phyloP scores from a whole-genome alignment of 2,113 vertebrate species.

The Nannospalax galili region DNA sequence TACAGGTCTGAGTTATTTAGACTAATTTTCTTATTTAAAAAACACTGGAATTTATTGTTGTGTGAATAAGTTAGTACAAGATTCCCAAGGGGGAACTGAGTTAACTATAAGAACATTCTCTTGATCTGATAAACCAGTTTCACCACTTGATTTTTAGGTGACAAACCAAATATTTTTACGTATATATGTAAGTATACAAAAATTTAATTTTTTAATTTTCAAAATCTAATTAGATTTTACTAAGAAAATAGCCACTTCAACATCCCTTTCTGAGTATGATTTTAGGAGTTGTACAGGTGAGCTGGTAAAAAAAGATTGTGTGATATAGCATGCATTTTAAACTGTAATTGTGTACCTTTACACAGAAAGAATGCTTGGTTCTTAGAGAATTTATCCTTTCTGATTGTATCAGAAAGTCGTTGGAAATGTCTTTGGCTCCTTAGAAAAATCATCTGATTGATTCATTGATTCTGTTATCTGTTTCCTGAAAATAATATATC shows the following conservation, averaged over 20 bases:
- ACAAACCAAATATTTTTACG: not conserved
- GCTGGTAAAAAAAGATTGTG: not conserved
- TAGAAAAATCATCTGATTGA: constrained; percentile 47
- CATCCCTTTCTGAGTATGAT: not conserved
- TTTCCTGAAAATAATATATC: not conserved
- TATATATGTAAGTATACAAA: not conserved
- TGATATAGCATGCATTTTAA: not conserved
- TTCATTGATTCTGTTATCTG: not conserved
- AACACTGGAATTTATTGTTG: not conserved
- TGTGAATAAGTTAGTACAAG: not conserved
- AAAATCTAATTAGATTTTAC: not conserved
- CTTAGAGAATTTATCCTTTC: constrained; percentile 25
- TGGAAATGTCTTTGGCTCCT: not conserved
- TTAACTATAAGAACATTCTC: not conserved
- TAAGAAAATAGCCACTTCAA: not conserved
- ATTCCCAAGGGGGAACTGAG: not conserved
- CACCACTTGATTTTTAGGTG: not conserved
- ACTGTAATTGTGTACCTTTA: not conserved
- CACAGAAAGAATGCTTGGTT: not conserved
- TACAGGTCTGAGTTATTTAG: not conserved
- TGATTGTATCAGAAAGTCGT: constrained; percentile 36
- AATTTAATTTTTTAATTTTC: not conserved
- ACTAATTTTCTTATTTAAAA: not conserved
- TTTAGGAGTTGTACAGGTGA: constrained; percentile 4
- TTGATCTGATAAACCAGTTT: not conserved